Evolutionary conservation across 1,140 invertebrate species (phyloP), one percentile per base, ranked within the genome.

Genomic region (Drosophila subpulchrella): DNA sequence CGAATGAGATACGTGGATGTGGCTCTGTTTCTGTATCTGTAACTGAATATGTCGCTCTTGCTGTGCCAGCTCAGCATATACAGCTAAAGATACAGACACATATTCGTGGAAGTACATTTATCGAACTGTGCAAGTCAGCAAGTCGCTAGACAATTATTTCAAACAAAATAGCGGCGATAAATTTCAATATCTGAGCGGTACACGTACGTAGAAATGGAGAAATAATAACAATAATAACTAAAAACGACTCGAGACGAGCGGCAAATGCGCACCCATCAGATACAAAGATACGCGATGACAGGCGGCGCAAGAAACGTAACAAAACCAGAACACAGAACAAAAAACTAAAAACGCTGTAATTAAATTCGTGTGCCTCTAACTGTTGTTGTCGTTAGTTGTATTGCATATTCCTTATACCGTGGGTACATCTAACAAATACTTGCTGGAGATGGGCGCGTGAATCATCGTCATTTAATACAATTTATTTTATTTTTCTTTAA

Each of bases 211-310:
- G 70, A 82, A 82, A 86, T 82, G 79, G 82, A 88, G 77, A 85
- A 85, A 85, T 85, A 85, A 85, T 85, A 85, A 88, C 83, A 85
- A 85, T 85, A 85, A 88, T 85, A 85, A 85, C 83, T 85, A 88
- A 84, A 85, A 76, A 77, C 73, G 51, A 74, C 77, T 77, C 51
- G 66, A 72, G 59, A 42, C 41, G 11, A 50, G n/a, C 17, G 47
- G 59, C 42, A 24, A 38, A 48, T 32, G 65, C 44, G 57, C 78
- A 82, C 75, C 83, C 81, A 85, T 88, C 81, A 85, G 82, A 86
- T 85, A 86, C 72, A 77, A 75, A 86, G 83, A 83, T 84, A 83
- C 72, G 48, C 68, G 68, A 71, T 58, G 68, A 72, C 68, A 72
- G 79, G 62, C 61, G 57, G 41, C 56, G 67, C 63, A 70, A 57